A percentile compares a stretch with the other conserved stretches of the same genome.
These are phyloP conservation scores for Diglossa cyanea DNA, from an alignment of 2,797 vertebrate genomes.

Conservation along the genomic window DNA sequence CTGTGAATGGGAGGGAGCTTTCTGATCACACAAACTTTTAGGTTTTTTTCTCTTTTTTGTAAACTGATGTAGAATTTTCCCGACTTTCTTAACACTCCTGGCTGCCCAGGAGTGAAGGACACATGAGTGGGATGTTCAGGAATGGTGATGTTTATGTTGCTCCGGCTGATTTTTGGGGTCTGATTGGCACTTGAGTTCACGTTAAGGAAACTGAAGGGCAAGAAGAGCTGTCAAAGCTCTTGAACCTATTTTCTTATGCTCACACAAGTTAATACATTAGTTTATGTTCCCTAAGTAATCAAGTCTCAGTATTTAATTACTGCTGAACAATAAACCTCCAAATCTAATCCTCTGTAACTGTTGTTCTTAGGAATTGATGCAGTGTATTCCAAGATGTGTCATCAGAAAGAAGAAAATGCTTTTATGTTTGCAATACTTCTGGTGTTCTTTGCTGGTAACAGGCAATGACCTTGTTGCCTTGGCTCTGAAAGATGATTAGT, in stretches of 20 bases:
- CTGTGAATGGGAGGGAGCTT: not conserved
- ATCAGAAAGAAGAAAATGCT: not conserved
- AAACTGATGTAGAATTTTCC: not conserved
- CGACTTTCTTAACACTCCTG: not conserved
- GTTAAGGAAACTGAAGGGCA: not conserved
- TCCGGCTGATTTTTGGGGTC: not conserved
- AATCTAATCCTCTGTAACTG: not conserved
- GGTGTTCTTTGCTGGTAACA: not conserved
- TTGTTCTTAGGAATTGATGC: not conserved
- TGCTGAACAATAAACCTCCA: not conserved
- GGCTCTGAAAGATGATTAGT: not conserved
- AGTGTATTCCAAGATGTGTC: not conserved
- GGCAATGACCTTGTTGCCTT: not conserved
- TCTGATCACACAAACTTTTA: not conserved
- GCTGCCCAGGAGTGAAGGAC: not conserved
- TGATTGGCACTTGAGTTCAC: not conserved
- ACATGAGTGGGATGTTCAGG: not conserved
- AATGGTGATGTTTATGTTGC: not conserved
- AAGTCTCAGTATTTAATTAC: not conserved
- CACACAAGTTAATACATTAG: not conserved
- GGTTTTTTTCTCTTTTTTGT: not conserved
- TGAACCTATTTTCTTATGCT: not conserved
- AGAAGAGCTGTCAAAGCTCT: not conserved
- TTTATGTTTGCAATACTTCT: not conserved
- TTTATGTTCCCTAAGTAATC: not conserved